Evolutionary conservation across 64 coral and sea anemone species (phyloP).

Genomic region (Stylophora pistillata): DNA sequence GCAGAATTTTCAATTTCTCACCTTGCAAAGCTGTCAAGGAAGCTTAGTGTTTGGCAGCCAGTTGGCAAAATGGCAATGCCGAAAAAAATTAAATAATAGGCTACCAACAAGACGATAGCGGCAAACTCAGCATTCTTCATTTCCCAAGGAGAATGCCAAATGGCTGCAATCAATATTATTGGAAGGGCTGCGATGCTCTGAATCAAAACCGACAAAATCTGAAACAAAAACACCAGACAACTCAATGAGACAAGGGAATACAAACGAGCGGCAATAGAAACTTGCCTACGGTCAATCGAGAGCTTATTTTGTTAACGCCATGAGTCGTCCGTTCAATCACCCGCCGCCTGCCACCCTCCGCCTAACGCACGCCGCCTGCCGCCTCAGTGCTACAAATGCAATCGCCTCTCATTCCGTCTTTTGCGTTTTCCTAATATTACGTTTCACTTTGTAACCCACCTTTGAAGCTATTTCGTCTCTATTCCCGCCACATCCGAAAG

Average conservation of each 20-base stretch:
- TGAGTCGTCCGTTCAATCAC: no score
- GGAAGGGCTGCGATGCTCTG: constrained; percentile 78
- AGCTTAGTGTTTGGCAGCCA: constrained; percentile 43
- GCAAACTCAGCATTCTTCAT: constrained; percentile 25
- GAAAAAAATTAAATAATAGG: constrained; percentile 55
- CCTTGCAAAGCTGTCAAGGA: constrained; percentile 68
- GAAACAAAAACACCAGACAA: background rate
- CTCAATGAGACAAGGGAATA: no score
- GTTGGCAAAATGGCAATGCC: constrained; percentile 74
- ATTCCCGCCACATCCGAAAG: constrained; percentile 22
- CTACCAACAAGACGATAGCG: constrained; percentile 63
- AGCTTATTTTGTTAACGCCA: no score
- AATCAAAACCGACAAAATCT: constrained; percentile 58
- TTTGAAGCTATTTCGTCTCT: background rate
- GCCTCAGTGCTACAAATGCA: no score
- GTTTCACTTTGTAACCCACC: background rate
- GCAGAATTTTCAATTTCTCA: background rate
- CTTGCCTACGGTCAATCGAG: background rate
- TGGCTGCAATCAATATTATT: constrained; percentile 72
- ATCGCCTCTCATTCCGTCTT: no score
- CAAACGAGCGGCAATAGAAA: background rate
- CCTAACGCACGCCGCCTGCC: no score
- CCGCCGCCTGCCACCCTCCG: no score
- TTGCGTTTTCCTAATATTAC: no score
- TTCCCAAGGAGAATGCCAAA: constrained; percentile 23